These are phyloP conservation scores for Philotrypesis tridentata DNA, from an alignment of 1,140 invertebrate species.

Conservation along the genomic window DNA sequence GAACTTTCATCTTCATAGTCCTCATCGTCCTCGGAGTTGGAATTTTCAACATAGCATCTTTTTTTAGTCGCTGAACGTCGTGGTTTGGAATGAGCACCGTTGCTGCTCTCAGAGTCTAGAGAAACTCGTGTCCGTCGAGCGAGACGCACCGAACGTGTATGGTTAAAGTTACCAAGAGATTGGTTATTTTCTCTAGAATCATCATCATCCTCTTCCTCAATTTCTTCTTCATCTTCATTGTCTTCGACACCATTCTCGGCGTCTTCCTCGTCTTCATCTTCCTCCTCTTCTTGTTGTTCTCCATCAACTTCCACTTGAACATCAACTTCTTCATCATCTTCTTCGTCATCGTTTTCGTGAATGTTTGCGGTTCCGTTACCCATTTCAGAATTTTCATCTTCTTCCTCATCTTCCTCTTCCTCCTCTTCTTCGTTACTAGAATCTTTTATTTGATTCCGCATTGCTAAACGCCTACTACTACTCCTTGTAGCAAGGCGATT, in stretches of 20 bases:
- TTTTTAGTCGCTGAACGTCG: conserved; percentile 68
- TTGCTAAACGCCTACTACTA: conserved; percentile 19
- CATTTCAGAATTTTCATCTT: conserved; percentile 45
- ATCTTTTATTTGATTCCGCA: not conserved
- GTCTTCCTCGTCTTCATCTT: conserved; percentile 49
- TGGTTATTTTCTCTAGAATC: conserved; percentile 34
- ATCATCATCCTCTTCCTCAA: conserved; percentile 53
- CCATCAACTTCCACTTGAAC: conserved; percentile 48
- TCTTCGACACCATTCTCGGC: conserved; percentile 65
- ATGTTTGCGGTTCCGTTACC: conserved; percentile 26
- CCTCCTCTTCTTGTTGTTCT: conserved; percentile 53
- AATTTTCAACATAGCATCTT: conserved; percentile 79
- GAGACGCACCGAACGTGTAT: not conserved
- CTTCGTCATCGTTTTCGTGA: conserved; percentile 51
- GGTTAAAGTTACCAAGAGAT: not conserved
- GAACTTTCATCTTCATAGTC: conserved; percentile 73
- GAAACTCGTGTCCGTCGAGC: conserved; percentile 17
- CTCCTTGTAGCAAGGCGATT: conserved; percentile 40
- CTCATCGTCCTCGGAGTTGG: conserved; percentile 59
- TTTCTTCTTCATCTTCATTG: conserved; percentile 53
- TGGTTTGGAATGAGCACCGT: not conserved
- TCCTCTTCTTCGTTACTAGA: conserved; percentile 52
- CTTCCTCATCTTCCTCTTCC: conserved; percentile 56
- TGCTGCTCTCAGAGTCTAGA: conserved; percentile 42
- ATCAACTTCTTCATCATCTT: conserved; percentile 53